phyloP scores from a whole-genome alignment of 2,797 vertebrate genomes.

The Acomys russatus region DNA sequence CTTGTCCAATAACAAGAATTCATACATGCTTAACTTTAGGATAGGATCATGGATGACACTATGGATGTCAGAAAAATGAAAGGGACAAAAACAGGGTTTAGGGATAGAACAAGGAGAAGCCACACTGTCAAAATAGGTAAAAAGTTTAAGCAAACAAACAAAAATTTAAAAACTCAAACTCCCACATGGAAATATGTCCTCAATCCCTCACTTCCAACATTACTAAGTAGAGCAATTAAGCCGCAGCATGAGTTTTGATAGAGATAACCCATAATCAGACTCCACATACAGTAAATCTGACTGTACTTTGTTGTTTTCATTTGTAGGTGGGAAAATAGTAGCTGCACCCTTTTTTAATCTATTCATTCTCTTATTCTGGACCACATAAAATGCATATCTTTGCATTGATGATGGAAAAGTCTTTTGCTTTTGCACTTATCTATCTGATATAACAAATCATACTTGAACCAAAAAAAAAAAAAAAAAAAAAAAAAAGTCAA shows the following conservation, averaged over 20 bases:
- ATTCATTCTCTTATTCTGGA: background rate
- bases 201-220: background rate
- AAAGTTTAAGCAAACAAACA: background rate
- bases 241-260: background rate
- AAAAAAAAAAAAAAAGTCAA: background rate
- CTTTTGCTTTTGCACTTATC: background rate
- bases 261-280: background rate
- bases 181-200: background rate
- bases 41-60: rapidly evolving
- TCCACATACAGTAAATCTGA: background rate
- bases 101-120: background rate
- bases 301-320: background rate
- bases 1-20: background rate
- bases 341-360: background rate
- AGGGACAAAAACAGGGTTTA: rapidly evolving
- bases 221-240: background rate
- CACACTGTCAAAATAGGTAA: background rate
- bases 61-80: background rate
- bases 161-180: background rate
- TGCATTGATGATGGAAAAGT: background rate
- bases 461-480: background rate
- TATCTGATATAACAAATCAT: background rate
- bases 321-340: background rate
- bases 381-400: background rate
- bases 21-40: background rate